Evolutionary conservation across 2,113 vertebrate species (phyloP), one percentile per base, ranked within the genome.

Genomic region (Tenebrosternarchus preto): DNA sequence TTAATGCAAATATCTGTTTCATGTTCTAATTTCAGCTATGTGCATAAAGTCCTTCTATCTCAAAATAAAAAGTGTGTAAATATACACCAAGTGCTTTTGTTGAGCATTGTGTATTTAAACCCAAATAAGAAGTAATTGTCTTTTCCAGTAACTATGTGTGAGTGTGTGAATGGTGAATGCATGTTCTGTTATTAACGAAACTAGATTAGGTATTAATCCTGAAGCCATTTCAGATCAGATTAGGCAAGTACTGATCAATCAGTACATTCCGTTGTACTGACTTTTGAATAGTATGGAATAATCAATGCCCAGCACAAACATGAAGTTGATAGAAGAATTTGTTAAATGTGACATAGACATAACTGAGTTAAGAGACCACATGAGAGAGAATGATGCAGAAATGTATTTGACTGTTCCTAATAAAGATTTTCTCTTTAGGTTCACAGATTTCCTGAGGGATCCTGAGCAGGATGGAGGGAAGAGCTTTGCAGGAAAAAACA

Each of bases 401-500:
- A 53, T 5, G 22, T 6, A 20, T n/a, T 2, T 9, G 55, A 27
- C 11, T 15, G 31, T 33, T 1, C 6, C 57, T 39, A 61, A 64
- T 73, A 29, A 80, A 73, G 43, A 46, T 73, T 27, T 31, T 36
- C 63, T 77, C 29, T 81, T 16, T 76, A 53, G 2, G 60, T 20
- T 72, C 27, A 27, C 33, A 64, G 73, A 67, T 71, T 82, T 85
- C 84, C 84, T 80, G 61, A 39, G 80, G 56, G 68, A 53, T 29
- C 25, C 25, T 60, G 36, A 71, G 22, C 84, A 85, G 84, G 84
- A 85, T 78, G 46, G 74, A 70, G 57, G 27, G 76, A 78, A 64
- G 64, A 57, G 64, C 22, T 75, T 57, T 33, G 43, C 75, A 81
- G 81, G 81, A 85, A 80, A 85, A 81, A 82, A 81, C 70, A 77